phyloP scores from a whole-genome alignment of 2,888 invertebrate genomes.

The Epirrhoe tristata region DNA sequence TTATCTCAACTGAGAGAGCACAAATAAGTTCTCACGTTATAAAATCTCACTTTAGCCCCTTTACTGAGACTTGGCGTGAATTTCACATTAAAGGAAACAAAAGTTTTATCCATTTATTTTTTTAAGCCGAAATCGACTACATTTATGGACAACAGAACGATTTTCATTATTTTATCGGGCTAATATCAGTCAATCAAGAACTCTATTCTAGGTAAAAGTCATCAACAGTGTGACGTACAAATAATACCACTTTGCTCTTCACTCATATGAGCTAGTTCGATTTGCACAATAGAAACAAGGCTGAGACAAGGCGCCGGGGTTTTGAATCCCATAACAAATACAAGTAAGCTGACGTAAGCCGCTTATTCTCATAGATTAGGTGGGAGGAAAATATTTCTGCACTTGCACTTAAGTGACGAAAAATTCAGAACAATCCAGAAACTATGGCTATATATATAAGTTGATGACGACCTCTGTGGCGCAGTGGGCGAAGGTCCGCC shows the following conservation, averaged over 20 bases:
- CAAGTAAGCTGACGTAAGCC: slow-evolving; percentile 84
- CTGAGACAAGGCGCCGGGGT: slow-evolving; percentile 70
- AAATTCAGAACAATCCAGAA: slow-evolving; percentile 41
- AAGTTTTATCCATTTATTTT: too few relatives aligned
- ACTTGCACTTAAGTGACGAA: slow-evolving; percentile 48
- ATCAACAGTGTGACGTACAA: neutral
- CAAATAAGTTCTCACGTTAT: neutral
- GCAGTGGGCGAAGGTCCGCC: too few relatives aligned
- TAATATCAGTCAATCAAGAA: too few relatives aligned
- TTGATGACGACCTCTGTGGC: too few relatives aligned
- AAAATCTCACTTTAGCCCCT: neutral
- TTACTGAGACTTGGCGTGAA: neutral
- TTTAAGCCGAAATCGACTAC: too few relatives aligned
- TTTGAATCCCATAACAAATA: slow-evolving; percentile 80
- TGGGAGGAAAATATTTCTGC: slow-evolving; percentile 68
- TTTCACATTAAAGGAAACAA: too few relatives aligned
- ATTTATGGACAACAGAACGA: too few relatives aligned
- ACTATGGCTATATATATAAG: neutral
- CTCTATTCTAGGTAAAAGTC: neutral
- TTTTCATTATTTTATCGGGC: too few relatives aligned
- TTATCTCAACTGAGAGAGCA: neutral
- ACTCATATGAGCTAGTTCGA: slow-evolving; percentile 49
- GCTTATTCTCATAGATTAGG: slow-evolving; percentile 80
- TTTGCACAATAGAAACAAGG: slow-evolving; percentile 66
- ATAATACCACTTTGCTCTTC: neutral